These are phyloP conservation scores for Microchirus variegatus DNA, from an alignment of 2,797 vertebrate genomes.

Conservation along the genomic window DNA sequence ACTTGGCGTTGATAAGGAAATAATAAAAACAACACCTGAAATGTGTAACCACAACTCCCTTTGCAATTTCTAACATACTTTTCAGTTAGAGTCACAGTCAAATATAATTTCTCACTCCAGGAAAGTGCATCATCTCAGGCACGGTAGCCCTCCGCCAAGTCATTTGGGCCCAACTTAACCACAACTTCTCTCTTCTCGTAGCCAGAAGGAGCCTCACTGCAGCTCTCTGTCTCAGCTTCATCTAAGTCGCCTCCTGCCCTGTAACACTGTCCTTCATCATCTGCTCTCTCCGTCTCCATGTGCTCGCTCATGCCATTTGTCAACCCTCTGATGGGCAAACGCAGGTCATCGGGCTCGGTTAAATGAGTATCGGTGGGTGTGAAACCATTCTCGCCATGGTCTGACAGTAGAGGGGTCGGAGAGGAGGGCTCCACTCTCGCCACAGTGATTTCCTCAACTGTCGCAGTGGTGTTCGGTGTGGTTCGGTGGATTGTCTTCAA, in stretches of 20 bases:
- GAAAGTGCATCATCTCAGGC: background rate
- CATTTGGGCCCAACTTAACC: conserved; percentile 11
- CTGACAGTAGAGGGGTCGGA: fast-evolving
- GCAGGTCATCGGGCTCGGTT: fast-evolving
- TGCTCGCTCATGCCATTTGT: fast-evolving
- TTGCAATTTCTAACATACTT: no score
- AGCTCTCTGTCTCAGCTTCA: fast-evolving
- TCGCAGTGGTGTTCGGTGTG: fast-evolving
- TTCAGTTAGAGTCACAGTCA: no score
- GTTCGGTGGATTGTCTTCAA: background rate
- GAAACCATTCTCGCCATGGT: fast-evolving
- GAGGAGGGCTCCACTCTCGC: background rate
- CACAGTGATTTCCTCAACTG: fast-evolving
- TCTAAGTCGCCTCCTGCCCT: background rate
- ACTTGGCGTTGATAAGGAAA: no score
- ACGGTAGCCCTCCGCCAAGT: conserved; percentile 27
- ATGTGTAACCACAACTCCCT: no score
- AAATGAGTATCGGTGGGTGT: fast-evolving
- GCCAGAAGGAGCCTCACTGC: fast-evolving
- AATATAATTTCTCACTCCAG: no score
- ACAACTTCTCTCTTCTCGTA: conserved; percentile 22
- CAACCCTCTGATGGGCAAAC: fast-evolving
- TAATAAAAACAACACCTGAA: no score
- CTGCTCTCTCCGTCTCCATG: fast-evolving
- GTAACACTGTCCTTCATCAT: background rate